Evolutionary conservation across 2,797 vertebrate species (phyloP), one percentile per base, ranked within the genome.

Genomic region (Melanogrammus aeglefinus): DNA sequence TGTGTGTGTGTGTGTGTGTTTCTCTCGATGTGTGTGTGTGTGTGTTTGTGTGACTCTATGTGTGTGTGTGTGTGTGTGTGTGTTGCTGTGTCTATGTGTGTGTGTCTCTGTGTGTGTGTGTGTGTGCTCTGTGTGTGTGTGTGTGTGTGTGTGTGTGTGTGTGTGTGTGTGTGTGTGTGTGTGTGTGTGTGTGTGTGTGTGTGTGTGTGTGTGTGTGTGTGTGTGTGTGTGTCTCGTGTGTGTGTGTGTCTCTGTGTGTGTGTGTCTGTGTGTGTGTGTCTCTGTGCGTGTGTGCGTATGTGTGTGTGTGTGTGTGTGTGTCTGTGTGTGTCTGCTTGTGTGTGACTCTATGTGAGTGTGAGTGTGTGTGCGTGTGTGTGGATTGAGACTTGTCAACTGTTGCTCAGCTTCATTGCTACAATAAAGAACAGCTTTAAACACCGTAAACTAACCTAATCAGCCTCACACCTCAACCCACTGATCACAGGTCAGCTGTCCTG

Each of bases 401-500:
- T 70, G 74, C 31, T 79, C 77, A 14, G 74, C 70, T 38, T 8
- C 18, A 41, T 7, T 41, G 18, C 2, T 24, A 10, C 35, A 75
- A 57, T 1, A 36, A 70, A 82, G 39, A 82, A 73, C 41, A 80
- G 74, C 73, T 81, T 76, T 74, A 41, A 77, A 75, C 33, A 57
- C 47, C 21, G 33, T 29, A 2, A 66, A 33, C 39, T 4, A 31
- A 24, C 35, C 27, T 75, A 27, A 36, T 36, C 35, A 36, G 6
- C 35, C 35, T 36, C 35, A 72, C 35, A 57, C 66, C 1, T 70
- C 24, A 10, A 70, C 47, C 27, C 24, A 70, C 1, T 29, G 24
- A 1, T 70, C 66, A 29, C 47, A 24, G 3, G 41, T 16, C 41
- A 44, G 7, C 41, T 44, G 41, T 10, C 3, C 12, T 29, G 66